These are phyloP conservation scores for Amazona finschi DNA, from an alignment of 2,797 vertebrate species.

Conservation along the genomic window DNA sequence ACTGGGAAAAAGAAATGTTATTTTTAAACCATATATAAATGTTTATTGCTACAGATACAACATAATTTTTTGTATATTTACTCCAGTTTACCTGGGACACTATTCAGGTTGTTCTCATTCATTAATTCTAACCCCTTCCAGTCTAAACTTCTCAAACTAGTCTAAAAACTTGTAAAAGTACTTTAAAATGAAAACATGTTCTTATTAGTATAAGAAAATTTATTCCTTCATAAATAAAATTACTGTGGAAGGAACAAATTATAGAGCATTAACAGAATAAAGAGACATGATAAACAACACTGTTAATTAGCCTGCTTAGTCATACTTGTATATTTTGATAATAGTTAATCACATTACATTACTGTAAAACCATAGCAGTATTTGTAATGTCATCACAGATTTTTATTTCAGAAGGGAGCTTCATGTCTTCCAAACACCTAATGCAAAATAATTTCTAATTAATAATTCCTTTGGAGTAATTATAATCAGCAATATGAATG, in stretches of 20 bases:
- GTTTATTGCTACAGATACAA: neutral
- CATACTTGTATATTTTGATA: constrained; percentile 3
- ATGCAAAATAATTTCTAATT: constrained; percentile 51
- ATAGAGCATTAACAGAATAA: neutral
- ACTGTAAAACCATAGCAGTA: neutral
- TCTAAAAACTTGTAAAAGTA: neutral
- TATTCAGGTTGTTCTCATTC: neutral
- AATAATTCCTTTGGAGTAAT: constrained; percentile 49
- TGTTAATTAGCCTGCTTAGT: constrained; percentile 45
- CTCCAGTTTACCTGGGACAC: neutral
- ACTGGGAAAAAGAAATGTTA: neutral
- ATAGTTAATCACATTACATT: constrained; percentile 31
- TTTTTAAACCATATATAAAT: neutral
- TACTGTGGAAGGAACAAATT: neutral
- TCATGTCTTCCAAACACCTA: constrained; percentile 6
- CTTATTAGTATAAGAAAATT: neutral
- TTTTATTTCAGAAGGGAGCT: constrained; percentile 41
- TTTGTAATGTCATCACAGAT: constrained; percentile 28
- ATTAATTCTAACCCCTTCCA: neutral
- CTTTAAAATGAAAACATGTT: neutral
- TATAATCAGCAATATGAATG: neutral
- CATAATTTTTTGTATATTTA: neutral
- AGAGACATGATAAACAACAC: neutral
- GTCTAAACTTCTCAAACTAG: neutral
- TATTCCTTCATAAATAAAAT: neutral